Base-by-base conservation (phyloP, 2,888 invertebrate species). In the Lymantria dispar region DNA sequence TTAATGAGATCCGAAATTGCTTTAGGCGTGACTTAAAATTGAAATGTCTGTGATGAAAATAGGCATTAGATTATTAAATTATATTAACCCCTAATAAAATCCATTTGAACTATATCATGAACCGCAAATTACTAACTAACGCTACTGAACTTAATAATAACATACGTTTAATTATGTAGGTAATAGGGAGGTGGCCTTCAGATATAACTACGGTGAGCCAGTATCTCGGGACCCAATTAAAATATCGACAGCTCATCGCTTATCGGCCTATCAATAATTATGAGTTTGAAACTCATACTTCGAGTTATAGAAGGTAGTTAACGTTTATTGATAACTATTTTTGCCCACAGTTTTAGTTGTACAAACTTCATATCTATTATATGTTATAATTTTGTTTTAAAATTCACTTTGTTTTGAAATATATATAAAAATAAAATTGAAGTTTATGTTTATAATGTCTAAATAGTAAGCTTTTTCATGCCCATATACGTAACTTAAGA, bases 151-250 rank as follows among this genome's bases (percentile, higher is more conserved):
- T 8, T 38, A 38, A 38, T 38, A 38, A 38, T 12, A 49, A 8
- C 14, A 45, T 37, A 11, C 40, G 13, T 22, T 22, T 8, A 3
- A 29, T 40, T 11, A 15, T 15, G 11, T 13, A 52, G 33, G 37
- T 41, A 14, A 15, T 41, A 31, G 33, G 36, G 9, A 37, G 10
- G 39, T 29, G 11, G 56, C 41, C 39, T 30, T 43, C 47, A 52
- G 45, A 48, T 55, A 44, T 31, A 64, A 64, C 56, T 61, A 47
- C 55, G 59, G 42, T 55, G 54, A 64, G 46, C 39, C 48, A 43
- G 50, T 58, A 53, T 57, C 58, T 56, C 45, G 41, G n/a, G 50
- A 64, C 48, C 54, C 54, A 64, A 64, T 64, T 64, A 57, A 64
- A 64, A 64, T 54, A 57, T 57, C 59, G 57, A 64, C 57, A 54